Base-by-base conservation (phyloP, 35 echinoderm and acorn worm genomes). In the Nesometra sesokonis region DNA sequence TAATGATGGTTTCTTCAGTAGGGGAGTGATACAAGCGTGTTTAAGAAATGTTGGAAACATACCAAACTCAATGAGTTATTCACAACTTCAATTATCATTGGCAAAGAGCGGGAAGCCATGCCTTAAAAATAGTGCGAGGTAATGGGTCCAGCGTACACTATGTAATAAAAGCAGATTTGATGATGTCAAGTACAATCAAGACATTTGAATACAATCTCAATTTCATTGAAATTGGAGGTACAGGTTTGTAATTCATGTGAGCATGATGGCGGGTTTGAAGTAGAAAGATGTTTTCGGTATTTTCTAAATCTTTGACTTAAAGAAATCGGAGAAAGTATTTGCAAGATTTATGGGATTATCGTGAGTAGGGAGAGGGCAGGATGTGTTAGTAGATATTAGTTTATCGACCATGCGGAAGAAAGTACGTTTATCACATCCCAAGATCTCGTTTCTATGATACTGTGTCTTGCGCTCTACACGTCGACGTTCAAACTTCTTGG, bases 271-370 rank as follows among this genome's bases (percentile, higher is more conserved):
- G 77, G 32, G 19, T 0, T 76, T 31, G 31, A 57, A 8, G 32
- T 81, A 32, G 0, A 15, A 8, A 83, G 4, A 34, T 32, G n/a
- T n/a, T n/a, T n/a, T n/a, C n/a, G n/a, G n/a, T n/a, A n/a, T n/a
- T n/a, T n/a, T n/a, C n/a, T 32, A 57, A 34, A 82, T 84, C 77
- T 89, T 82, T 19, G 57, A 79, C 0, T 0, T 89, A 33, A 67
- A 89, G 40, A 76, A 89, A 3, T 57, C 83, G 8, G 40, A 79
- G 33, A 89, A 83, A 5, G 79, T 82, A 47, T 88, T 43, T 27
- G 87, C 87, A 39, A 89, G 87, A 9, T 83, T 32, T 89, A 57
- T 89, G 27, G 87, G 47, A 83, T 35, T 82, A 23, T 82, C 32
- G 47, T 89, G 87, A 35, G 32, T 31, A 76, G 81, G 87, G n/a